Conservation (phyloP, 2,888 invertebrate genomes). For the Spicauda simplicius region DNA sequence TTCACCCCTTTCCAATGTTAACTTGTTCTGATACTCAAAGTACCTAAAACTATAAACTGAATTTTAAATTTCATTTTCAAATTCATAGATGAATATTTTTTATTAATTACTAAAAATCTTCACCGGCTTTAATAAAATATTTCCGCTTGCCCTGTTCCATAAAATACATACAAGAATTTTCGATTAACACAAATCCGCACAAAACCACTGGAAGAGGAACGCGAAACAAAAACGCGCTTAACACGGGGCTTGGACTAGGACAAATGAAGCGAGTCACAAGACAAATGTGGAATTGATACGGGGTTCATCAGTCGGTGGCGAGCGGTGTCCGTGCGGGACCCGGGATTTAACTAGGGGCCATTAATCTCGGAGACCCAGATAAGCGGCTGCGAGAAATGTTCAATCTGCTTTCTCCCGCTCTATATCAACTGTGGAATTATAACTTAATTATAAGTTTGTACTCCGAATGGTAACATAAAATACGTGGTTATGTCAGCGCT, state of each 20-base stretch:
- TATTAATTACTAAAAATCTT: too few species aligned
- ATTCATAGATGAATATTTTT: too few species aligned
- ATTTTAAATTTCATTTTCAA: too few species aligned
- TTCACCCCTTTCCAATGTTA: too few species aligned
- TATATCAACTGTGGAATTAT: slow-evolving; percentile 10
- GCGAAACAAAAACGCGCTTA: slow-evolving; percentile 12
- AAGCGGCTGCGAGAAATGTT: slow-evolving; percentile 52
- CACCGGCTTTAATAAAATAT: too few species aligned
- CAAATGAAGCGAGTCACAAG: slow-evolving; percentile 49
- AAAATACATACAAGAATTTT: background rate
- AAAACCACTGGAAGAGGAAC: background rate
- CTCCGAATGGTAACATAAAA: background rate
- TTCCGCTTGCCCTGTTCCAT: background rate
- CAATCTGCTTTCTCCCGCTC: slow-evolving; percentile 23
- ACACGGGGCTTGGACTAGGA: slow-evolving; percentile 34
- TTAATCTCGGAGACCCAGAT: slow-evolving; percentile 72
- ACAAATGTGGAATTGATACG: slow-evolving; percentile 49
- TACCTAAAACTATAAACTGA: too few species aligned
- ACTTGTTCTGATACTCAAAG: too few species aligned
- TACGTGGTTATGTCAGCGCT: background rate
- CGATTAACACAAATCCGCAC: too few species aligned
- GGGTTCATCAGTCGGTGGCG: slow-evolving; percentile 56
- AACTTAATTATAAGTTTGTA: background rate
- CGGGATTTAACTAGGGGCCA: slow-evolving; percentile 65
- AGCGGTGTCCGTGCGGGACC: slow-evolving; percentile 56